Base-by-base conservation (phyloP, 2,888 invertebrate genomes). In the Hoplodrina blanda region DNA sequence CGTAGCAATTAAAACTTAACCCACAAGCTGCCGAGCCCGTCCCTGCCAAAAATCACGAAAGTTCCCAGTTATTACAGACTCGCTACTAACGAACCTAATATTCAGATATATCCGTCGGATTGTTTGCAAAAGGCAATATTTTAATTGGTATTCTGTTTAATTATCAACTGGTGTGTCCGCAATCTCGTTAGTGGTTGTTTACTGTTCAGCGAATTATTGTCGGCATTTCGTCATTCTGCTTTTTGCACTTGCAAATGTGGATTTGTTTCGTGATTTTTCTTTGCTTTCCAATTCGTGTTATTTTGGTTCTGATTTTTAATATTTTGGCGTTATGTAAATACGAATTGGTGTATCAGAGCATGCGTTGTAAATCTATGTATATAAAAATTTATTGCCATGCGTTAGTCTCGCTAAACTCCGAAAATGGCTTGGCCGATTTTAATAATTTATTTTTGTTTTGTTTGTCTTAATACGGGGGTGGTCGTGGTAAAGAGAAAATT, bases 51-150 rank as follows among this genome's bases (percentile, higher is more conserved):
- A 75, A 66, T 30, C 69, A 65, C 53, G 70, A 81, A 77, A 66
- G 73, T 74, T 76, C 56, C 71, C 78, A 80, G 81, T 89, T 82
- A 87, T 81, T 81, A 84, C 82, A 41, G 77, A 69, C 82, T 79
- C 82, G 80, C 73, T 80, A 79, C 63, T 90, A 90, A 91, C 90
- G 90, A 91, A 89, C 72, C 87, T 89, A 88, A 90, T 88, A 86
- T 89, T 83, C 84, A 76, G 76, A 85, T 80, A 80, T 74, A 70
- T 78, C 67, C 83, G 53, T 68, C 52, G 81, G 78, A 86, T 88
- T 89, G 88, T 89, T 89, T 87, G 89, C 77, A 84, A 87, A 88
- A 83, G 88, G 90, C 87, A 89, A 90, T 88, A 87, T 88, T 91
- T 90, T 91, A 89, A 91, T 90, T 91, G 91, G 85, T 86, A 78